Base-by-base conservation (phyloP, 2,113 vertebrate species). In the Scopus umbretta region DNA sequence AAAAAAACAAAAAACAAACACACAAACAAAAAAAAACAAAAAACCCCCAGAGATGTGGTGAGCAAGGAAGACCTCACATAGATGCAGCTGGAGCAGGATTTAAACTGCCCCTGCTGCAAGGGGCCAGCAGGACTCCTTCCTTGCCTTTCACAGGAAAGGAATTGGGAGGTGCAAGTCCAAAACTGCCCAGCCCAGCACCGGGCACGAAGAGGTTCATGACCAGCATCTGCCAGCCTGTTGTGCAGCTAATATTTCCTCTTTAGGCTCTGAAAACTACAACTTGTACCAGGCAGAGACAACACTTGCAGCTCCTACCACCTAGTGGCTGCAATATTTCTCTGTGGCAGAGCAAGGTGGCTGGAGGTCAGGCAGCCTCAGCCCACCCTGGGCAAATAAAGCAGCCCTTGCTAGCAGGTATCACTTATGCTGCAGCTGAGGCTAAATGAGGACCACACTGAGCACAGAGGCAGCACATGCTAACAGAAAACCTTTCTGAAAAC, bases 261-360 rank as follows among this genome's bases (percentile, higher is more conserved):
- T 14, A 76, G 32, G 8, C 40, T 81, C 58, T 43, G 36, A 68
- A 88, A 94, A 55, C 58, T 29, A 50, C 25, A 58, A 61, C 50
- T 70, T 21, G 27, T 10, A 55, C 6, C 23, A 58, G 29, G 32
- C 67, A 82, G 87, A 91, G 91, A 58, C 84, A 89, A 62, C 20
- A 38, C 65, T 96, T 83, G 96, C 67, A 86, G 68, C 74, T 95
- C 66, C 95, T 97, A 97, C 97, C 97, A 97, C 73, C 96, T 92
- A 94, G 95, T 63, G 97, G 97, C 72, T 91, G 81, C 84, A 78
- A 4, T 16, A 16, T 10, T 56, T 43, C 65, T 21, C 47, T 56
- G 50, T 16, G 49, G 5, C 11, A 42, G 56, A 62, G 63, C 1
- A 2, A 59, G 56, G 52, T 75, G 55, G 62, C 29, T 56, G 43